These are phyloP conservation scores for Beaufortia kweichowensis DNA, from an alignment of 2,113 vertebrate species.

Conservation along the genomic window DNA sequence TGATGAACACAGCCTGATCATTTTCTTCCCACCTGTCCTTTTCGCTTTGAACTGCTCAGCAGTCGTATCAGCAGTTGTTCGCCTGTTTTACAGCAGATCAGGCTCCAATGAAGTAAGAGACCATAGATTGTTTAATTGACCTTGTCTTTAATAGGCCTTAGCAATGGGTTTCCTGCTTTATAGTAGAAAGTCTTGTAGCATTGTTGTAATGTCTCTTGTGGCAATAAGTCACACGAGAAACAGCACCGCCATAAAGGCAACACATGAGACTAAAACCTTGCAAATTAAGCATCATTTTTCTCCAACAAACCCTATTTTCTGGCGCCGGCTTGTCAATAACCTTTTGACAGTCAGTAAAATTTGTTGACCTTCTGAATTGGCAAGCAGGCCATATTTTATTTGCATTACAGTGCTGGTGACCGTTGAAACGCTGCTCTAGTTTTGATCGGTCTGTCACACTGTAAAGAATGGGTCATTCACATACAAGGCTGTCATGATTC, in stretches of 20 bases:
- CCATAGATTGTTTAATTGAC: conserved; percentile 46
- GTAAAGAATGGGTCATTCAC: conserved; percentile 44
- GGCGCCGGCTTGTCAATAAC: conserved; percentile 54
- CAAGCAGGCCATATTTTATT: conserved; percentile 43
- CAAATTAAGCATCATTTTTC: conserved; percentile 50
- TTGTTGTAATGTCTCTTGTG: conserved; percentile 30
- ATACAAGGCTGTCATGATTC: conserved; percentile 47
- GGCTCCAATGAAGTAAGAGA: conserved; percentile 3
- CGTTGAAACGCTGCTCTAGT: conserved; percentile 24
- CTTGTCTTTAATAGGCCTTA: conserved; percentile 48
- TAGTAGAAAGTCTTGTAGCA: conserved; percentile 34
- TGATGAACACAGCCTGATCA: conserved; percentile 45
- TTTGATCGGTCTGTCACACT: conserved; percentile 43
- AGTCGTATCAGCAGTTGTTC: conserved; percentile 24
- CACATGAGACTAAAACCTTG: conserved; percentile 32
- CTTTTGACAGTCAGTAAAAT: conserved; percentile 55
- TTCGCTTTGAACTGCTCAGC: conserved; percentile 24
- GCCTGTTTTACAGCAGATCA: conserved; percentile 38
- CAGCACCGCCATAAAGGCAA: conserved; percentile 43
- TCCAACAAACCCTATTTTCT: conserved; percentile 44
- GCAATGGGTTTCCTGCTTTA: conserved; percentile 39
- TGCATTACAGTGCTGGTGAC: conserved; percentile 11
- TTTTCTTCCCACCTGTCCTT: conserved; percentile 16
- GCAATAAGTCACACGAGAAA: conserved; percentile 44
- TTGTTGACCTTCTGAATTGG: conserved; percentile 56